Evolutionary conservation across 2,797 vertebrate species (phyloP).

Genomic region (Morelia viridis): DNA sequence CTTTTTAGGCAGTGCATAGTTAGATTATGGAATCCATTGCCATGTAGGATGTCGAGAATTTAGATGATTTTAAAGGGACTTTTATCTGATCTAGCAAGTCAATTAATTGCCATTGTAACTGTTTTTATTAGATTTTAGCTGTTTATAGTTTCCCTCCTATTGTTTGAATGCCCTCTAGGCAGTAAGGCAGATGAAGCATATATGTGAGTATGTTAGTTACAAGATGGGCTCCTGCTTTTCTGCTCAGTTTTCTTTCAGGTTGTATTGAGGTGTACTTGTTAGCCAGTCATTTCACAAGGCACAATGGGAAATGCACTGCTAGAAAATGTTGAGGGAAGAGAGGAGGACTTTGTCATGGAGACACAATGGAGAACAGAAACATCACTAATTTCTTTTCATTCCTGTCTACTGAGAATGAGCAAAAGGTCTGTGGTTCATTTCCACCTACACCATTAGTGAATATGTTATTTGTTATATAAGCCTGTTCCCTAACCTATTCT

Average conservation of each 20-base stretch:
- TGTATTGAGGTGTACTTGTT: neutral
- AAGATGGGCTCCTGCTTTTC: neutral
- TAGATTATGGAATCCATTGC: neutral
- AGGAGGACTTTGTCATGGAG: neutral
- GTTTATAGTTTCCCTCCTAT: neutral
- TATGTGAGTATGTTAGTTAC: neutral
- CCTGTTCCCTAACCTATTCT: neutral
- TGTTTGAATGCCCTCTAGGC: neutral
- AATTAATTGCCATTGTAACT: neutral
- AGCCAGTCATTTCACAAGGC: neutral
- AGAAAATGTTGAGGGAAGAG: neutral
- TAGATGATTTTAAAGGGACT: neutral
- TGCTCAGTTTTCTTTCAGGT: neutral
- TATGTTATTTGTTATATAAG: neutral
- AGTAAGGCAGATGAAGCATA: neutral
- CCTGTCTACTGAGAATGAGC: neutral
- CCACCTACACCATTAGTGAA: neutral
- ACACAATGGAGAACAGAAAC: neutral
- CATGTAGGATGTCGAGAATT: neutral
- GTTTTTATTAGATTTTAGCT: neutral
- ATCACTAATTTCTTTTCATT: neutral
- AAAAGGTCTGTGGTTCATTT: neutral
- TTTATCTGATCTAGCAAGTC: neutral
- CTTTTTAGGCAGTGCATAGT: neutral
- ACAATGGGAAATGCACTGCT: neutral